Percentiles rank a stretch among this genome's conserved stretches.
Evolutionary conservation across 2,888 invertebrate genomes (phyloP).

Genomic region (Leptodirus hochenwartii): DNA sequence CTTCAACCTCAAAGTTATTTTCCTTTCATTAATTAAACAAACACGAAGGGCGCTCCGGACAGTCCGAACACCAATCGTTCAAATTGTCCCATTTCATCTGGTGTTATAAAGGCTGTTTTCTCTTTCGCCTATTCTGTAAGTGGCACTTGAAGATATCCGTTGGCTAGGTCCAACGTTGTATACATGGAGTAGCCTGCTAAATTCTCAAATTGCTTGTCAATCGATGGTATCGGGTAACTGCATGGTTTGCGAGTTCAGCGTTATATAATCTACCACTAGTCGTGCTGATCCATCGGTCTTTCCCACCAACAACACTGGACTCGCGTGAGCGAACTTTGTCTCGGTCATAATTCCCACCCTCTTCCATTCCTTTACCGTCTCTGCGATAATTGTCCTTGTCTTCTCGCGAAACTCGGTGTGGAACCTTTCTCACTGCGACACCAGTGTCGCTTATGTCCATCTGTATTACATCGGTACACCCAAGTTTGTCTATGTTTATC

Average conservation of each 20-base stretch:
- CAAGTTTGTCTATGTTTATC: no score
- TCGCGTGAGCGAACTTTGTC: conserved; percentile 11
- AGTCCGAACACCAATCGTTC: conserved; percentile 9
- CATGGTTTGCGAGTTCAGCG: conserved; percentile 11
- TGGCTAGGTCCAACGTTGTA: conserved; percentile 3
- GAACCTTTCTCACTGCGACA: no score
- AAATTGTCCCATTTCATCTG: conserved; percentile 5
- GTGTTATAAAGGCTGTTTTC: conserved; percentile 7
- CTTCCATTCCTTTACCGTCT: no score
- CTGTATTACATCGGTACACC: no score
- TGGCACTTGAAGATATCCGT: conserved; percentile 6
- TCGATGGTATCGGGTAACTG: conserved; percentile 7
- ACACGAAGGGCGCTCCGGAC: conserved; percentile 18
- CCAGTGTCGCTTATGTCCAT: no score
- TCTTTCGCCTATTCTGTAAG: background rate
- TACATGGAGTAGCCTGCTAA: conserved; percentile 4
- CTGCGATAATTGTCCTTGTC: no score
- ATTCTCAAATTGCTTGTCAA: conserved; percentile 7
- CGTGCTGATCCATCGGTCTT: conserved; percentile 13
- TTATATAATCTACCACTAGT: conserved; percentile 13
- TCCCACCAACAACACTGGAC: conserved; percentile 13
- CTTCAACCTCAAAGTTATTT: conserved; percentile 4
- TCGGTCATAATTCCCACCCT: no score
- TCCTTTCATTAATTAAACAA: conserved; percentile 17
- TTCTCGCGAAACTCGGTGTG: no score